Evolutionary conservation across 2,888 invertebrate genomes (phyloP).

Genomic region (Euproctis similis): DNA sequence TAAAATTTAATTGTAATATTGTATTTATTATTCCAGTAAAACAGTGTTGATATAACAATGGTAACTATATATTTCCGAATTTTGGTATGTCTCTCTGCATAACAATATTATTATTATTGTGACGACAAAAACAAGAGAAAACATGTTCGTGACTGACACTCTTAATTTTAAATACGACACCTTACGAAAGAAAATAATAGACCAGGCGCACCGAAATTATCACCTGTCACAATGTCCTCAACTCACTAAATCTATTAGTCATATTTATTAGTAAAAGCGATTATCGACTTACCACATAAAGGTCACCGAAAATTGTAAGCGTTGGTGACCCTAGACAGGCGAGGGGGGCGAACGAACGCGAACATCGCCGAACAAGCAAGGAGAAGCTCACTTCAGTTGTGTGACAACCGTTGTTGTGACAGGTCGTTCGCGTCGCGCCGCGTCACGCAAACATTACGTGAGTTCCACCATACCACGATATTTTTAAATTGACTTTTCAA

Average conservation of each 20-base stretch:
- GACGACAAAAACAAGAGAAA: no score
- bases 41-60: no score
- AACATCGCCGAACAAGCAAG: conserved; percentile 32
- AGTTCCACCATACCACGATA: conserved; percentile 27
- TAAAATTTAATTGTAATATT: no score
- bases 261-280: conserved; percentile 35
- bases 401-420: conserved; percentile 31
- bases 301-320: conserved; percentile 63
- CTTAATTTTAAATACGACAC: no score
- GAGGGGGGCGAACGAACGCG: conserved; percentile 48
- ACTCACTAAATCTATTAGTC: conserved; percentile 23
- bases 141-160: no score
- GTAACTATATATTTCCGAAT: no score
- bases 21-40: no score
- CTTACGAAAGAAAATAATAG: no score
- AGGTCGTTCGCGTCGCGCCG: conserved; percentile 29
- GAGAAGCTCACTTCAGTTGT: conserved; percentile 40
- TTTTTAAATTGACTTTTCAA: conserved; percentile 27
- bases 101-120: no score
- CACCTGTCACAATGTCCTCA: no score
- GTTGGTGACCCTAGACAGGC: conserved; percentile 48
- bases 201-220: no score
- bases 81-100: no score
- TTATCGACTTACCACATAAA: conserved; percentile 55
- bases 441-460: conserved; percentile 24